These are phyloP conservation scores for Erpetoichthys calabaricus DNA, from an alignment of 2,797 vertebrate species.

Conservation along the genomic window DNA sequence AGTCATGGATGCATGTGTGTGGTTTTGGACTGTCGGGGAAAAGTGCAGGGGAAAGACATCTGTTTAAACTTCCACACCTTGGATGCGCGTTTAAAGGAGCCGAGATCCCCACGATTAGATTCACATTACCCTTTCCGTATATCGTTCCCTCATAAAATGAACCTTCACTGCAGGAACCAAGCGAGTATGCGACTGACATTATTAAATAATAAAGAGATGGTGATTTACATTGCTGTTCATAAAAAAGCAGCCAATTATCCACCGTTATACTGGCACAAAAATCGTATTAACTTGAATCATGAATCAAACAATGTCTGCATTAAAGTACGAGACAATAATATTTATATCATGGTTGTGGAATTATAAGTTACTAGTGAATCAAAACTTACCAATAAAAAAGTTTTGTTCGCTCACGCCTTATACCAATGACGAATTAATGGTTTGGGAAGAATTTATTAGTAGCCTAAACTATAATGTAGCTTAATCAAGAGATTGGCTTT, in stretches of 20 bases:
- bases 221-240: constrained; percentile 74
- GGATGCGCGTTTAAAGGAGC: constrained; percentile 64
- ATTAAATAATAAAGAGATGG: constrained; percentile 95
- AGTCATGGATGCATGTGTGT: constrained; percentile 20
- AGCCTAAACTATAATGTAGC: no score
- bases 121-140: constrained; percentile 62
- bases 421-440: no score
- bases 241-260: constrained; percentile 77
- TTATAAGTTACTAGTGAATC: no score
- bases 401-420: no score
- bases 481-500: no score
- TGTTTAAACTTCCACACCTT: constrained; percentile 54
- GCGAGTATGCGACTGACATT: constrained; percentile 74
- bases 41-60: constrained; percentile 39
- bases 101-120: constrained; percentile 68
- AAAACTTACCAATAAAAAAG: no score
- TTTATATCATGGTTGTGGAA: constrained; percentile 31
- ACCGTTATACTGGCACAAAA: constrained; percentile 78
- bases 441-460: no score
- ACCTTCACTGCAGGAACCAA: no score
- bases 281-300: constrained; percentile 86
- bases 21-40: constrained; percentile 33
- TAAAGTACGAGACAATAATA: constrained; percentile 43
- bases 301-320: constrained; percentile 65
- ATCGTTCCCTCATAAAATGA: constrained; percentile 50